Percentiles rank a stretch among this genome's conserved stretches.
Evolutionary conservation across 2,888 invertebrate genomes (phyloP).

Genomic region (Thymelicus sylvestris): DNA sequence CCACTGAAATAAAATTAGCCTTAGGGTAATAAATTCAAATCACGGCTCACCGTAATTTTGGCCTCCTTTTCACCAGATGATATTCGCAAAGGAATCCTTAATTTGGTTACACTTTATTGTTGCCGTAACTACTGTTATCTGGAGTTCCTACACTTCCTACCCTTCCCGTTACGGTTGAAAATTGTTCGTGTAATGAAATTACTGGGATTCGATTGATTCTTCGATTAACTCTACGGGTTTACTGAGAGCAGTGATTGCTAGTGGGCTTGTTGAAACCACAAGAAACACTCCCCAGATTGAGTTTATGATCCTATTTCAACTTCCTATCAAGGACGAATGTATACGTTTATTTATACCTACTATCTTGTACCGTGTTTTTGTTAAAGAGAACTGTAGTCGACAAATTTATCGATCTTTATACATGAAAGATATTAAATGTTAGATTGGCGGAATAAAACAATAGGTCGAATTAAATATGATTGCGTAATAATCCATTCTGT

Average conservation of each 20-base stretch:
- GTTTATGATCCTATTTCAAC: conserved; percentile 29
- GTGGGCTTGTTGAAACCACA: conserved; percentile 37
- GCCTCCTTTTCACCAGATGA: conserved; percentile 75
- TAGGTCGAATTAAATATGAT: too few relatives aligned
- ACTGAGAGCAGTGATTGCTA: conserved; percentile 41
- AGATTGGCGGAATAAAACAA: too few relatives aligned
- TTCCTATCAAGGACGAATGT: conserved; percentile 16
- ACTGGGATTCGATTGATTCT: conserved; percentile 41
- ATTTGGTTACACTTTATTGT: conserved; percentile 77
- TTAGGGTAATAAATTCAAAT: conserved; percentile 81
- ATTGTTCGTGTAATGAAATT: conserved; percentile 47
- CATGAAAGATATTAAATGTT: too few relatives aligned
- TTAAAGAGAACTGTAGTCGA: neutral
- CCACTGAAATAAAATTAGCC: conserved; percentile 78
- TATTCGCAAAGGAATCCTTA: conserved; percentile 77
- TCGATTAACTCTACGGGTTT: conserved; percentile 32
- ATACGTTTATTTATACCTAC: neutral
- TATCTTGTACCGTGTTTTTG: neutral
- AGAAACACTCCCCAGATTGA: conserved; percentile 21
- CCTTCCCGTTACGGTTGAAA: conserved; percentile 45
- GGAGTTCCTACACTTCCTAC: conserved; percentile 44
- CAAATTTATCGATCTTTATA: too few relatives aligned
- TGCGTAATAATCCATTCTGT: too few relatives aligned
- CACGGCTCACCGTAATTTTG: conserved; percentile 76
- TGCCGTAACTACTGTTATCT: conserved; percentile 64